These are phyloP conservation scores for Sceloporus undulatus DNA, from an alignment of 2,113 vertebrate genomes.

Conservation along the genomic window DNA sequence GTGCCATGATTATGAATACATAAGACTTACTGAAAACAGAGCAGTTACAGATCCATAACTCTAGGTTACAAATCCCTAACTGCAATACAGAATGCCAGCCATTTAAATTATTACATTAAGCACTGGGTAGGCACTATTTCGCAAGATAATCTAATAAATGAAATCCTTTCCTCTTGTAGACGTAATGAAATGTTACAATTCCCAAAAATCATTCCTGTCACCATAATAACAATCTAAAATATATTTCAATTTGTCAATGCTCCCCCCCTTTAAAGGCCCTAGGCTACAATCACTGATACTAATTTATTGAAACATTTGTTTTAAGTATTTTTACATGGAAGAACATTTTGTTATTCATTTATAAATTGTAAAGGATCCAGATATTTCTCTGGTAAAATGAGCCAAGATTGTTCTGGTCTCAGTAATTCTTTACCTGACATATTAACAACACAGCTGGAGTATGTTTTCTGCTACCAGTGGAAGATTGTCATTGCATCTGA, in stretches of 20 bases:
- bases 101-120: conserved; percentile 19
- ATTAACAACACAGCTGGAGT: conserved; percentile 34
- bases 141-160: conserved; percentile 10
- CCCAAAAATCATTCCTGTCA: conserved; percentile 40
- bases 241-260: conserved; percentile 58
- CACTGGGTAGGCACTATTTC: not conserved
- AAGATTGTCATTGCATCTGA: conserved; percentile 20
- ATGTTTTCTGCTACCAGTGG: conserved; percentile 20
- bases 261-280: conserved; percentile 3
- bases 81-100: not conserved
- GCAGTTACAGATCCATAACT: too few relatives aligned
- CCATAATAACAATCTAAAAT: conserved; percentile 32
- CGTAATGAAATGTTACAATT: conserved; percentile 37
- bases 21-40: too few relatives aligned
- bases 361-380: conserved; percentile 42
- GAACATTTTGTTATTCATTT: conserved; percentile 55
- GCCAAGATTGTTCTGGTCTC: conserved; percentile 46
- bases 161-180: conserved; percentile 14
- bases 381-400: conserved; percentile 60
- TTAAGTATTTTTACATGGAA: conserved; percentile 46
- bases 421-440: conserved; percentile 55
- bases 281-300: conserved; percentile 39
- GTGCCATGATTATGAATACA: too few relatives aligned
- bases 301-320: conserved; percentile 63
- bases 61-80: too few relatives aligned